These are phyloP conservation scores for Cosmia trapezina DNA, from an alignment of 2,888 invertebrate species.

Conservation along the genomic window DNA sequence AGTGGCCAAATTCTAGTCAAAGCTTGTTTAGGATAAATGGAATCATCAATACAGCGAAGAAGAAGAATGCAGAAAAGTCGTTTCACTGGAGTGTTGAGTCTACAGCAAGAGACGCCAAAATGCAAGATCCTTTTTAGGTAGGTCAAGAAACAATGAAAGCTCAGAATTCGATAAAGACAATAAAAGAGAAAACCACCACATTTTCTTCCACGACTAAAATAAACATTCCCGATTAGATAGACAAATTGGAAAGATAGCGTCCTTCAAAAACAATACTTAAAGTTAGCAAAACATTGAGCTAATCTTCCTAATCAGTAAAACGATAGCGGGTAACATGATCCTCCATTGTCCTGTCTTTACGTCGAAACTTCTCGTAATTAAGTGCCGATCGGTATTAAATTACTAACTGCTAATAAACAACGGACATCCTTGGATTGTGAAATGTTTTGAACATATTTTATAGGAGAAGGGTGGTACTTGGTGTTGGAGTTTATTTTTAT, in stretches of 20 bases:
- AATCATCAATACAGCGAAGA: too few relatives aligned
- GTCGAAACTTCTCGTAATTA: constrained; percentile 78
- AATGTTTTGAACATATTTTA: constrained; percentile 54
- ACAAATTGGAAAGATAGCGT: constrained; percentile 55
- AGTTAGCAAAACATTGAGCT: constrained; percentile 66
- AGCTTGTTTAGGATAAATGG: too few relatives aligned
- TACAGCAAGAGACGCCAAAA: too few relatives aligned
- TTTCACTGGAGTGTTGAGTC: too few relatives aligned
- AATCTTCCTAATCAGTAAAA: constrained; percentile 77
- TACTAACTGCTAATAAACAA: constrained; percentile 74
- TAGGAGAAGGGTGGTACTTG: constrained; percentile 13
- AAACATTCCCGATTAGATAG: constrained; percentile 51
- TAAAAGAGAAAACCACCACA: not conserved
- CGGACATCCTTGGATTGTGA: constrained; percentile 53
- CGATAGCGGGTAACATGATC: constrained; percentile 81
- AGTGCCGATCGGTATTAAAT: constrained; percentile 78
- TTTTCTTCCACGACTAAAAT: constrained; percentile 32
- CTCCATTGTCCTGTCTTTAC: constrained; percentile 83
- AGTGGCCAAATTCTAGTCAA: too few relatives aligned
- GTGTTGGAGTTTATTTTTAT: not conserved
- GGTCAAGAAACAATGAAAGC: too few relatives aligned
- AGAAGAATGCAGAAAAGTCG: too few relatives aligned
- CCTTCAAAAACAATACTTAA: constrained; percentile 52
- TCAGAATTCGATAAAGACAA: too few relatives aligned
- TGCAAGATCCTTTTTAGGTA: too few relatives aligned